phyloP scores from a whole-genome alignment of 1,140 invertebrate species.

The Archivesica marissinica region DNA sequence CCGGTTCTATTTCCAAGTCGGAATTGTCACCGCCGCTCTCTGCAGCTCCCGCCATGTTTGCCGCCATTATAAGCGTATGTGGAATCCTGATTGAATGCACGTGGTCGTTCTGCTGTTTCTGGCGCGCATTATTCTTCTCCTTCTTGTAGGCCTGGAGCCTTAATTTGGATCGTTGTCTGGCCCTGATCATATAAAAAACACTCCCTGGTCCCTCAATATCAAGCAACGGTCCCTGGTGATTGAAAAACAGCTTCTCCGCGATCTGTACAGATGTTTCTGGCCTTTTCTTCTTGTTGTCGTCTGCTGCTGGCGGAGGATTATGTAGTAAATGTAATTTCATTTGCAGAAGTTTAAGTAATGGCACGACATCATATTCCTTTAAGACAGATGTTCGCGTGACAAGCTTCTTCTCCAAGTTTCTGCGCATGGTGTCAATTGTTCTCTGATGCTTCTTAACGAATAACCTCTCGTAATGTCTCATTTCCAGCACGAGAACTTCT shows the following conservation, averaged over 20 bases:
- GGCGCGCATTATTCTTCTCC: constrained; percentile 46
- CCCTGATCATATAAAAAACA: constrained; percentile 80
- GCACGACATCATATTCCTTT: constrained; percentile 71
- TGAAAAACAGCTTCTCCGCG: constrained; percentile 75
- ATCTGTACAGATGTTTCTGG: constrained; percentile 67
- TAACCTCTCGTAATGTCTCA: constrained; percentile 82
- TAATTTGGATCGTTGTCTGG: constrained; percentile 68
- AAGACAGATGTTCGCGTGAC: constrained; percentile 66
- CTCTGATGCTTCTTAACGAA: constrained; percentile 78
- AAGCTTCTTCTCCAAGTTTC: constrained; percentile 73
- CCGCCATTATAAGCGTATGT: constrained; percentile 67
- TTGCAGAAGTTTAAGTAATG: constrained; percentile 66
- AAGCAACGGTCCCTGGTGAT: constrained; percentile 78
- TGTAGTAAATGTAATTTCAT: constrained; percentile 55
- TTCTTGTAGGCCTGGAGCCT: constrained; percentile 52
- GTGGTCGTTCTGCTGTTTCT: constrained; percentile 40
- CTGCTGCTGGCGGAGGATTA: constrained; percentile 58
- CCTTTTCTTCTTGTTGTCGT: constrained; percentile 61
- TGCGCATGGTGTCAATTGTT: constrained; percentile 79
- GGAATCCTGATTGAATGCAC: constrained; percentile 64
- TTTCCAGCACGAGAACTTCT: constrained; percentile 81
- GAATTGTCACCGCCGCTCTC: constrained; percentile 28
- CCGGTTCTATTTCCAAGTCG: not conserved
- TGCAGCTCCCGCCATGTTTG: constrained; percentile 63
- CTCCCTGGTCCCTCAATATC: constrained; percentile 81